These are phyloP conservation scores for Brachyistius frenatus DNA, from an alignment of 2,113 vertebrate genomes.

Conservation along the genomic window DNA sequence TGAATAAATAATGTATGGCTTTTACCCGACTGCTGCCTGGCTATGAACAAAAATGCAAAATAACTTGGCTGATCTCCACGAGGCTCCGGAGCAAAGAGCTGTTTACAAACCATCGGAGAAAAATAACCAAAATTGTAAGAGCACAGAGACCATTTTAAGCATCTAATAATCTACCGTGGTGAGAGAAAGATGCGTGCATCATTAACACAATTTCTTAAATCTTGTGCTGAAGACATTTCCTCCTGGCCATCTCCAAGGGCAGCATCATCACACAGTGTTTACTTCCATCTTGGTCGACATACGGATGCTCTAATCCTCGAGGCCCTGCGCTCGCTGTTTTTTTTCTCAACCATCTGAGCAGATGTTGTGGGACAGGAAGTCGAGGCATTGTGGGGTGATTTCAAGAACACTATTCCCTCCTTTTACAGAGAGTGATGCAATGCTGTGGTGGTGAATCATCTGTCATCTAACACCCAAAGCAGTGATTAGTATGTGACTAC, in stretches of 20 bases:
- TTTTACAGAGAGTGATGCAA: constrained; percentile 40
- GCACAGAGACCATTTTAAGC: constrained; percentile 39
- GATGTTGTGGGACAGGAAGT: constrained; percentile 71
- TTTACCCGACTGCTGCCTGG: constrained; percentile 73
- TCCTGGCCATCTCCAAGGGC: constrained; percentile 42
- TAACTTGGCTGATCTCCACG: constrained; percentile 50
- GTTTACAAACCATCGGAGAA: constrained; percentile 54
- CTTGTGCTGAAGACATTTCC: constrained; percentile 32
- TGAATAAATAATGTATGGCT: constrained; percentile 77
- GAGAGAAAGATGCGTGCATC: constrained; percentile 24
- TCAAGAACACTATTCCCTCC: constrained; percentile 46
- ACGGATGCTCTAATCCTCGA: constrained; percentile 51
- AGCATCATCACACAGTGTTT: constrained; percentile 52
- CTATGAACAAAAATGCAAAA: constrained; percentile 64
- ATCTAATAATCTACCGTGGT: constrained; percentile 29
- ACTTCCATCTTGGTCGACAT: constrained; percentile 59
- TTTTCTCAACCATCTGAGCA: constrained; percentile 70
- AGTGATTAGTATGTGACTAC: constrained; percentile 8
- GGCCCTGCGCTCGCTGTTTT: constrained; percentile 36
- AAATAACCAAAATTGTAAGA: constrained; percentile 46
- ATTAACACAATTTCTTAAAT: constrained; percentile 17
- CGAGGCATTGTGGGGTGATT: constrained; percentile 62
- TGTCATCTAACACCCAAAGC: constrained; percentile 39
- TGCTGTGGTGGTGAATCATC: constrained; percentile 41
- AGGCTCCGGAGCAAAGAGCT: constrained; percentile 38